phyloP scores from a whole-genome alignment of 2,797 vertebrate species.

The Myotis findleyi region DNA sequence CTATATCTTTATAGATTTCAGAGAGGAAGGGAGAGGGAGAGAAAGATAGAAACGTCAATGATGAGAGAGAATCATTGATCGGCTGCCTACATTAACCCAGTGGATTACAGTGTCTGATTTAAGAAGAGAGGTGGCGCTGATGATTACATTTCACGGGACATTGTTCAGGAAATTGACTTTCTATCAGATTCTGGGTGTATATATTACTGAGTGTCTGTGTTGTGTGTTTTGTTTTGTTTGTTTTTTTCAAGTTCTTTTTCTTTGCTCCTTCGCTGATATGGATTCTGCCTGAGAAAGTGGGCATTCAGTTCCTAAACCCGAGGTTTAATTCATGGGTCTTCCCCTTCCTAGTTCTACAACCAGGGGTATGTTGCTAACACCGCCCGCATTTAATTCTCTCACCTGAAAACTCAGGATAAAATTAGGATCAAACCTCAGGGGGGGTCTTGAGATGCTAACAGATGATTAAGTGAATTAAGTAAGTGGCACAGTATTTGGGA shows the following conservation, averaged over 20 bases:
- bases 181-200: not conserved
- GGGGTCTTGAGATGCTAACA: not conserved
- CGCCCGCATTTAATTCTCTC: not conserved
- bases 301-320: not conserved
- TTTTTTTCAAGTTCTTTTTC: not conserved
- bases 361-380: not conserved
- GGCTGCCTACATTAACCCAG: not conserved
- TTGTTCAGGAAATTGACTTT: not conserved
- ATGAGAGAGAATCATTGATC: no score
- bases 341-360: not conserved
- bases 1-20: no score
- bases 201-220: not conserved
- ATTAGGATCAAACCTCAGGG: not conserved
- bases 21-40: no score
- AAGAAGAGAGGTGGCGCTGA: not conserved
- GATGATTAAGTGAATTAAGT: not conserved
- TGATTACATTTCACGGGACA: not conserved
- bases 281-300: not conserved
- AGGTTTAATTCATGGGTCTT: not conserved
- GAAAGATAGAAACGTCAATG: no score
- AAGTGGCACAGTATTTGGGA: not conserved
- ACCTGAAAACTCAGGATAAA: not conserved
- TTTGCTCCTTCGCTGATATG: not conserved
- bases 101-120: not conserved
- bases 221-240: not conserved